Evolutionary conservation across 92 coral and sea anemone species (phyloP).

Genomic region (Zoanthus sociatus): DNA sequence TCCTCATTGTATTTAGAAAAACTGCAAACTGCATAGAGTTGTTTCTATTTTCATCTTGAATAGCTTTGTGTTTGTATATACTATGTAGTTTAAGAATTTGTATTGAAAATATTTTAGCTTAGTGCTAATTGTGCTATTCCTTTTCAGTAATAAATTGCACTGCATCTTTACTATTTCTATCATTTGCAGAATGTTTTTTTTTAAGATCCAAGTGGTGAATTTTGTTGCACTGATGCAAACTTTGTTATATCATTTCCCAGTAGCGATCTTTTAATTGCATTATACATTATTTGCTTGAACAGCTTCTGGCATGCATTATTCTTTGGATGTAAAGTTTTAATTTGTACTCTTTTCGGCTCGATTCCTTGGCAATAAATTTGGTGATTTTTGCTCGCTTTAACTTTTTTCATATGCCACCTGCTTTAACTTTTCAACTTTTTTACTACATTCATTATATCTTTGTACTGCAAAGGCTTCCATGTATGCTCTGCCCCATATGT

Average conservation of each 20-base stretch:
- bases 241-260: constrained; percentile 32
- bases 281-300: constrained; percentile 48
- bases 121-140: too few species aligned
- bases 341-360: constrained; percentile 66
- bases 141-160: too few species aligned
- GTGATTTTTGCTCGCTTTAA: constrained; percentile 59
- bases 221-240: constrained; percentile 53
- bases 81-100: too few species aligned
- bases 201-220: constrained; percentile 58
- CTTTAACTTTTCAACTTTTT: constrained; percentile 54
- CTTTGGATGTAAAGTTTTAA: constrained; percentile 44
- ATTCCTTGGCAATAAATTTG: constrained; percentile 50
- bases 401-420: constrained; percentile 27
- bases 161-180: too few species aligned
- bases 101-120: too few species aligned
- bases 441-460: constrained; percentile 49
- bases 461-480: constrained; percentile 73
- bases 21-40: too few species aligned
- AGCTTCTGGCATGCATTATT: constrained; percentile 77
- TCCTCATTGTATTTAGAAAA: too few species aligned
- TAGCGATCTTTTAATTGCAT: constrained; percentile 50
- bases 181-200: not conserved
- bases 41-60: too few species aligned
- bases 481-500: constrained; percentile 54
- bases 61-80: too few species aligned